These are phyloP conservation scores for Cheiracanthium punctorium DNA, from an alignment of 2,888 invertebrate species.

Conservation along the genomic window DNA sequence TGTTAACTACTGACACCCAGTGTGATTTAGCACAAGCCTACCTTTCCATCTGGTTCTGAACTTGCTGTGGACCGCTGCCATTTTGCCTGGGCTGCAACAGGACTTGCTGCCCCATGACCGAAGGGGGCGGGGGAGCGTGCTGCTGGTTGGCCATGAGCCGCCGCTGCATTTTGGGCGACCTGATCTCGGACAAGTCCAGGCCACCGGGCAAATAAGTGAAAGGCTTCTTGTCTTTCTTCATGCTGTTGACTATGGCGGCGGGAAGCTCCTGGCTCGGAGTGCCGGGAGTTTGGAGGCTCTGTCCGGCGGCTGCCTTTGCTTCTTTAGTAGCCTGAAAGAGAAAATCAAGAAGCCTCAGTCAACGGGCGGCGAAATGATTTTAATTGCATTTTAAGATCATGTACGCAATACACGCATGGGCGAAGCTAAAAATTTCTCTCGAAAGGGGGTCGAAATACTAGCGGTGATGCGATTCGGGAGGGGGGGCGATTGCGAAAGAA, in stretches of 20 bases:
- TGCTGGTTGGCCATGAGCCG: conserved; percentile 78
- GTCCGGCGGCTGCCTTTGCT: conserved; percentile 40
- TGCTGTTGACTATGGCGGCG: conserved; percentile 90
- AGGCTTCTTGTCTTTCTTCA: conserved; percentile 90
- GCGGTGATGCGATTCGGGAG: too few relatives aligned
- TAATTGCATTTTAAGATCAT: too few relatives aligned
- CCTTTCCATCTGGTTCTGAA: conserved; percentile 58
- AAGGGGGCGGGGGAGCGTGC: conserved; percentile 54
- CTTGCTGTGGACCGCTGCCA: background rate
- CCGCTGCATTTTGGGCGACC: conserved; percentile 91
- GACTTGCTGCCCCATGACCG: conserved; percentile 40
- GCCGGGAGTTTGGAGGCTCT: conserved; percentile 33
- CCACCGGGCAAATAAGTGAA: conserved; percentile 98
- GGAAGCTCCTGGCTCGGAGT: conserved; percentile 77
- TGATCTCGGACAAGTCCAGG: conserved; percentile 91
- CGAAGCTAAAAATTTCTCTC: too few relatives aligned
- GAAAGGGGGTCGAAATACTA: too few relatives aligned
- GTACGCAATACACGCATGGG: too few relatives aligned
- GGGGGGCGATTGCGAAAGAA: too few relatives aligned
- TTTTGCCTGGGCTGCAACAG: conserved; percentile 24
- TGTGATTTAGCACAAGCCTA: too few relatives aligned
- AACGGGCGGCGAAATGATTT: too few relatives aligned
- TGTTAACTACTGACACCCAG: too few relatives aligned
- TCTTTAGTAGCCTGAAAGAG: conserved; percentile 55
- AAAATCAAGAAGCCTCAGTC: background rate